A percentile compares a stretch with the other conserved stretches of the same genome.
Conservation (phyloP, 1,140 invertebrate genomes). For the Bactericera cockerelli region DNA sequence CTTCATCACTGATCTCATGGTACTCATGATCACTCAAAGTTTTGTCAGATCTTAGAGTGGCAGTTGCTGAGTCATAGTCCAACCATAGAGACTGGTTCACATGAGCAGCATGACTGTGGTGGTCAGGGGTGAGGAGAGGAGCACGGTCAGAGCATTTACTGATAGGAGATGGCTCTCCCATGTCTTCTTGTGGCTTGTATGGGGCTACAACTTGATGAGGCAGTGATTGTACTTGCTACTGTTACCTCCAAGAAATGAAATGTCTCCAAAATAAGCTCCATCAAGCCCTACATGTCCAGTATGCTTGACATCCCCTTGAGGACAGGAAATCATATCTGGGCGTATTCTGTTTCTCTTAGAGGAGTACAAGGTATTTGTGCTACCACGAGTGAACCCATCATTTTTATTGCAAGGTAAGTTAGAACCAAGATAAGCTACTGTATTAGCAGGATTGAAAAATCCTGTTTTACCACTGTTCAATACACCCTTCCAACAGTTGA, state of each 20-base stretch:
- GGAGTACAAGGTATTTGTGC: slow-evolving; percentile 33
- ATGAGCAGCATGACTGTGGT: slow-evolving; percentile 10
- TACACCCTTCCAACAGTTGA: slow-evolving; percentile 66
- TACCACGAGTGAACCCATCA: slow-evolving; percentile 40
- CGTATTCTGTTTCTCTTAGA: slow-evolving; percentile 51
- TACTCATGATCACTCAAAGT: slow-evolving; percentile 42
- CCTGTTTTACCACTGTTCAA: slow-evolving; percentile 71
- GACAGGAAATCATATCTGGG: slow-evolving; percentile 89
- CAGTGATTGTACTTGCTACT: slow-evolving; percentile 46
- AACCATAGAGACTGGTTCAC: neutral
- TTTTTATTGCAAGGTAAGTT: slow-evolving; percentile 53
- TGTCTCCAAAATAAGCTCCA: slow-evolving; percentile 90
- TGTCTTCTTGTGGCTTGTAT: slow-evolving; percentile 70
- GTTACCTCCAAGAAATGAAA: slow-evolving; percentile 63
- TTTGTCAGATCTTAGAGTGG: slow-evolving; percentile 15
- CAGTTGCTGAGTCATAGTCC: slow-evolving; percentile 13
- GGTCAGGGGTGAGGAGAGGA: slow-evolving; percentile 31
- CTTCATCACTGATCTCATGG: slow-evolving; percentile 83
- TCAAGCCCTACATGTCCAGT: slow-evolving; percentile 94
- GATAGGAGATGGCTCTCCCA: slow-evolving; percentile 30
- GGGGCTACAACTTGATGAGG: slow-evolving; percentile 74
- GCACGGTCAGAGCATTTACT: slow-evolving; percentile 32
- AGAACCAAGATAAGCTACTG: slow-evolving; percentile 69
- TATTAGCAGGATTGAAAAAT: slow-evolving; percentile 76
- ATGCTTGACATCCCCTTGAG: slow-evolving; percentile 92